Base-by-base conservation (phyloP, 1,140 invertebrate species). In the Choristoneura fumiferana region DNA sequence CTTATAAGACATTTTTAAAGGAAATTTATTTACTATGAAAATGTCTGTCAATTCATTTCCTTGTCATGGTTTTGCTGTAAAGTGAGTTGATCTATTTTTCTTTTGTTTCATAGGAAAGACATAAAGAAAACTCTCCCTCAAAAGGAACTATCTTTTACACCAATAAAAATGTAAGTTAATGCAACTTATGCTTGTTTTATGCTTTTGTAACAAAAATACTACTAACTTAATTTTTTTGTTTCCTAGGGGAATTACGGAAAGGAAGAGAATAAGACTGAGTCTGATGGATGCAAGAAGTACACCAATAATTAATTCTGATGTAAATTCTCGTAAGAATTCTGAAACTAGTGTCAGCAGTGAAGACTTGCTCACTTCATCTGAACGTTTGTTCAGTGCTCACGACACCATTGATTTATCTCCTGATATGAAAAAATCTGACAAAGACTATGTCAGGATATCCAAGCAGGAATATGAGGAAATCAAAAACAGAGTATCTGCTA, bases 401-500 rank as follows among this genome's bases (percentile, higher is more conserved):
- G 80, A 87, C 65, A 87, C 84, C 9, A 84, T 84, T 18, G 82
- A 87, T 60, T 68, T 87, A 9, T 87, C 84, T n/a, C 75, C 83
- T 1, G 85, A 89, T 55, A 81, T 79, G 73, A 87, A 80, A 58
- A 72, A 80, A 59, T 40, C 59, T 9, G 86, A 91, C 45, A 84
- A 89, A 33, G 93, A 94, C 62, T 95, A 93, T 69, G 92, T 94
- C 2, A 89, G 90, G 62, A 92, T 94, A 67, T 91, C 92, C 10
- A 94, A 94, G 81, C 92, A 90, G 53, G 94, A 95, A 78, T 95
- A 94, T 64, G 93, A 95, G 79, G 93, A 93, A 65, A 94, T 95
- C 37, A 94, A 94, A 79, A 94, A 91, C 70, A 86, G 94, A 78
- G 92, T 95, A 10, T 92, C 92, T 0, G 92, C 92, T 0, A 94